A percentile compares a stretch with the other conserved stretches of the same genome.
Evolutionary conservation across 2,113 vertebrate species (phyloP).

Genomic region (Cebus imitator): DNA sequence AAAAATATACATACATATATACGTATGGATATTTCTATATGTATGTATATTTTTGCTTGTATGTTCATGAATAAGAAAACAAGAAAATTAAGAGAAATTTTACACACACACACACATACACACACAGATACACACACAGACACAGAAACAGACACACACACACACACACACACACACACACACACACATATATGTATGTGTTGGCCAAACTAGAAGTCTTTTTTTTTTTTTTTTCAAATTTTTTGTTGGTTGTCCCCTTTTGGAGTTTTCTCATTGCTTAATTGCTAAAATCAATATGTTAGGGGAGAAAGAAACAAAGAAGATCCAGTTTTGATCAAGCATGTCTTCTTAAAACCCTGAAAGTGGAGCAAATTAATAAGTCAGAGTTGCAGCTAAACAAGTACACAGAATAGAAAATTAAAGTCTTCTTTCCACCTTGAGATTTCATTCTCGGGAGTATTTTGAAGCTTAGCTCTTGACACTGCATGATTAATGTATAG

Average conservation of each 20-base stretch:
- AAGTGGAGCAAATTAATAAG: neutral
- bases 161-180: no score
- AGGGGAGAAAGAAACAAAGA: neutral
- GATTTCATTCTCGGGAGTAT: neutral
- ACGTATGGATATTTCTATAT: neutral
- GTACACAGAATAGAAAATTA: neutral
- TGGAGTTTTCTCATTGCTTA: conserved; percentile 47
- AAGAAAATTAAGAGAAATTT: no score
- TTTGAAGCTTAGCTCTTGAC: neutral
- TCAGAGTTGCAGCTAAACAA: neutral
- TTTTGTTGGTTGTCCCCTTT: conserved; percentile 3
- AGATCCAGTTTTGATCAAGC: neutral
- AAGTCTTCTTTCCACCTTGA: neutral
- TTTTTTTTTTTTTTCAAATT: neutral
- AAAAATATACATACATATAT: neutral
- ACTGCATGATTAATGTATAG: neutral
- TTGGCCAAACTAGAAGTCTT: neutral
- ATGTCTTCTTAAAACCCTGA: neutral
- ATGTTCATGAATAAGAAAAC: neutral
- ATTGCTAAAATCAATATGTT: neutral
- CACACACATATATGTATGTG: neutral
- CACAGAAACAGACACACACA: no score
- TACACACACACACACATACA: no score
- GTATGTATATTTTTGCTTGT: rapidly evolving
- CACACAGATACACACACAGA: neutral